Evolutionary conservation across 2,113 vertebrate species (phyloP), one percentile per base, ranked within the genome.

Genomic region (Campylomormyrus tamandua): DNA sequence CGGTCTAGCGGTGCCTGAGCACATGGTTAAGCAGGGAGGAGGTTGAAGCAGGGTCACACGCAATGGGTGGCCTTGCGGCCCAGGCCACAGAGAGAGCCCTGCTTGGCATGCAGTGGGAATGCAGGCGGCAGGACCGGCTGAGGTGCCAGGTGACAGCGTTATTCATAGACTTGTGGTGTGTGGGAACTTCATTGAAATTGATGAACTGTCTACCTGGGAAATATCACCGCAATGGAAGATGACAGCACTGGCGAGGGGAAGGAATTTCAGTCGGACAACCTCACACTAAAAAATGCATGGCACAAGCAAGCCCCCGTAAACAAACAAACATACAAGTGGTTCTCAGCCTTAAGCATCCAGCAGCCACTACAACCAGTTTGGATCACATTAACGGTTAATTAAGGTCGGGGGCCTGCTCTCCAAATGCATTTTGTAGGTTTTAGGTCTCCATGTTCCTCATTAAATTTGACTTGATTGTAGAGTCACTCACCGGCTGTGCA

Each of bases 191-290:
- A 77, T 90, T 90, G 89, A 87, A 90, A 90, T 90, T 90, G 89
- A 90, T 87, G 89, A 90, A 90, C 89, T 90, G 89, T 90, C 89
- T 87, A 80, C 89, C 77, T 66, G 24, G 89, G 89, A 90, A 90
- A 87, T 87, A 77, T 85, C 85, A 77, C 9, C 5, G 49, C 89
- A 80, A 87, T 90, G 89, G 89, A 90, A 87, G 66, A 90, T 87
- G 89, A 90, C 89, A 87, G 89, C 83, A 39, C 42, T 80, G 58
- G 84, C 58, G 53, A 52, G 13, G 85, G 85, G 66, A 45, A 87
- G 77, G 85, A 74, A 77, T 87, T 53, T 90, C 85, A 31, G 52
- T 46, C 31, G 77, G 50, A 13, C 52, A 48, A 35, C 89, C 39
- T 17, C 66, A 13, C 53, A 5, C 35, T 83, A 56, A 58, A 62